Evolutionary conservation across 2,888 invertebrate genomes (phyloP), one percentile per base, ranked within the genome.

Genomic region (Andrena haemorrhoa): DNA sequence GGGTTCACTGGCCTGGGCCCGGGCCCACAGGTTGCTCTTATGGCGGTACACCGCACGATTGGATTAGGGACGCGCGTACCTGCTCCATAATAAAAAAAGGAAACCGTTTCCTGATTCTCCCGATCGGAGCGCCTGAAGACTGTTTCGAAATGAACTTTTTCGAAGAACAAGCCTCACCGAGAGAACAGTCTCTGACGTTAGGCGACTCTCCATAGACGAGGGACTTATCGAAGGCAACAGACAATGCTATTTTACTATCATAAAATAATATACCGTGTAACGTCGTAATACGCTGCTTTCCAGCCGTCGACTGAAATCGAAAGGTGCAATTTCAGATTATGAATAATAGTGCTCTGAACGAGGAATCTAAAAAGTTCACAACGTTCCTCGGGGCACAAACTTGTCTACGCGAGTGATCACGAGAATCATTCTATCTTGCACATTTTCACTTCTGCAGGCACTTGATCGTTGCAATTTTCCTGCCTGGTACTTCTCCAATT

Each of bases 1-100:
- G n/a, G 35, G 78, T 77, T 79, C 79, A 77, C 26, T 58, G 79
- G 16, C 78, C 69, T 47, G 47, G 4, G 49, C 53, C 33, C 31
- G 41, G 53, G 31, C 29, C 49, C 41, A 12, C 26, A 47, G 53
- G 41, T 41, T 68, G 61, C 41, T 63, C 61, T 12, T 26, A 63
- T 51, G 23, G 31, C 5, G 65, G 41, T 51, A 31, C 26, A 53
- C 58, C 33, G 63, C 53, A 64, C 23, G 69, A 31, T 58, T 49
- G 56, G 69, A 77, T 79, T 58, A 23, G 47, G 56, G 35, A 31
- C 10, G 33, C 63, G 61, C 33, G 76, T 76, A 77, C 77, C 78
- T 76, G 68, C 2, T 41, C 20, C n/a, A 10, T 23, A 41, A 61
- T 4, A 51, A 41, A 61, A 12, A 35, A 20, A n/a, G 10, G 5